Evolutionary conservation across 2,888 invertebrate species (phyloP), one percentile per base, ranked within the genome.

Genomic region (Folsomia manolachei): DNA sequence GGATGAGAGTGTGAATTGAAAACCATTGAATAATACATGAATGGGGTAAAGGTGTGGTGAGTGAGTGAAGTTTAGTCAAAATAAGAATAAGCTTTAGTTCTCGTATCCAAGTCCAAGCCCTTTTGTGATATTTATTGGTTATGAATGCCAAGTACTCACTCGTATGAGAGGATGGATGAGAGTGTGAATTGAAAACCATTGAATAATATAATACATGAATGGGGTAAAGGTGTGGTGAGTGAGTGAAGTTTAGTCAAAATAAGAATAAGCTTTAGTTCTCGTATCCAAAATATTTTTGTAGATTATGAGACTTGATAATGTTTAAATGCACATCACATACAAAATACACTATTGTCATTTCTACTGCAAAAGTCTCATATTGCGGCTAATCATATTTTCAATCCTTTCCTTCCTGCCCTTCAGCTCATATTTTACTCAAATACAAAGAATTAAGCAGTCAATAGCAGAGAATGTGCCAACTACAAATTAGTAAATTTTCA

Each of bases 341-440:
- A n/a, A n/a, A n/a, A 9, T 14, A 39, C 39, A 14, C 39, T 4
- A 9, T 39, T 39, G 39, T 39, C 39, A 39, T 14, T 39, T 19
- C 53, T 64, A 70, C 60, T 23, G 66, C 65, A 71, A 66, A 65
- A 27, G 68, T 69, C 67, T 63, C 67, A 27, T 67, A 56, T 63
- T 19, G 19, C 53, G 52, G 51, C 19, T 67, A 67, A 67, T 67
- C 67, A 67, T 26, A 51, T 11, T 21, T 25, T 67, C 53, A 67
- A 25, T 39, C 56, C 53, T 67, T 19, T 27, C 39, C 14, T 39
- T 39, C 39, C 39, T 39, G 39, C 14, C 14, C 14, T 39, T 39
- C 39, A 9, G 14, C 39, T 39, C 39, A 14, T 39, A 39, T n/a
- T n/a, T n/a, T n/a, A n/a, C n/a, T n/a, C n/a, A n/a, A n/a, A n/a